phyloP scores from a whole-genome alignment of 1,140 invertebrate genomes.

The Drosophila watanabei region DNA sequence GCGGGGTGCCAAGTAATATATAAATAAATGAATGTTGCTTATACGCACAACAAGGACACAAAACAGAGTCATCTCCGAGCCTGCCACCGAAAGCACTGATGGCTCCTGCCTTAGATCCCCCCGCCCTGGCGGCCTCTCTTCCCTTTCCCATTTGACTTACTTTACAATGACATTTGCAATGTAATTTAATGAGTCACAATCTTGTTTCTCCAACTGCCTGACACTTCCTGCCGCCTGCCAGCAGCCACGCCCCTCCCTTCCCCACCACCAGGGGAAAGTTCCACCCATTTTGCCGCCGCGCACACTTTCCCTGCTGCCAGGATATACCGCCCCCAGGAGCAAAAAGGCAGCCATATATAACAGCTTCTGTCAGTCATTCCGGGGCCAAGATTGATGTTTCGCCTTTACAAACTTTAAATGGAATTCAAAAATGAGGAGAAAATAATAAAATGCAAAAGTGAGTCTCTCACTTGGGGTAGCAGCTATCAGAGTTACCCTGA shows the following conservation, averaged over 20 bases:
- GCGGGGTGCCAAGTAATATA: constrained; percentile 69
- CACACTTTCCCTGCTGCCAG: constrained; percentile 18
- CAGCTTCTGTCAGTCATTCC: constrained; percentile 62
- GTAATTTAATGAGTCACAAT: constrained; percentile 84
- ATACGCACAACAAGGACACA: constrained; percentile 51
- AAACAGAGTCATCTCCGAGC: constrained; percentile 43
- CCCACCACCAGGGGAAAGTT: background rate
- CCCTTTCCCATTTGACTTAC: constrained; percentile 67
- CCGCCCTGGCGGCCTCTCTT: background rate
- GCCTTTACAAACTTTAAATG: constrained; percentile 72
- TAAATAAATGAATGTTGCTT: constrained; percentile 82
- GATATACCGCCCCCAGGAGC: constrained; percentile 11
- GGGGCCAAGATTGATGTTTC: constrained; percentile 74
- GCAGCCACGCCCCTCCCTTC: background rate
- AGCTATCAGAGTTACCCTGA: constrained; percentile 12
- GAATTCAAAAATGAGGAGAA: constrained; percentile 58
- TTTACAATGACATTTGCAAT: constrained; percentile 84
- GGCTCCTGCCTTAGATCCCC: constrained; percentile 29
- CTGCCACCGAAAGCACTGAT: constrained; percentile 28
- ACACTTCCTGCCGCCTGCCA: constrained; percentile 63
- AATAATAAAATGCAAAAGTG: constrained; percentile 25
- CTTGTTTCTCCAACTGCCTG: constrained; percentile 80
- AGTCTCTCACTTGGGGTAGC: too few relatives aligned
- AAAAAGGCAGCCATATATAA: constrained; percentile 47
- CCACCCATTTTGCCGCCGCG: constrained; percentile 4